phyloP scores from a whole-genome alignment of 2,888 invertebrate genomes.

The Lissocephala sabroskyi region DNA sequence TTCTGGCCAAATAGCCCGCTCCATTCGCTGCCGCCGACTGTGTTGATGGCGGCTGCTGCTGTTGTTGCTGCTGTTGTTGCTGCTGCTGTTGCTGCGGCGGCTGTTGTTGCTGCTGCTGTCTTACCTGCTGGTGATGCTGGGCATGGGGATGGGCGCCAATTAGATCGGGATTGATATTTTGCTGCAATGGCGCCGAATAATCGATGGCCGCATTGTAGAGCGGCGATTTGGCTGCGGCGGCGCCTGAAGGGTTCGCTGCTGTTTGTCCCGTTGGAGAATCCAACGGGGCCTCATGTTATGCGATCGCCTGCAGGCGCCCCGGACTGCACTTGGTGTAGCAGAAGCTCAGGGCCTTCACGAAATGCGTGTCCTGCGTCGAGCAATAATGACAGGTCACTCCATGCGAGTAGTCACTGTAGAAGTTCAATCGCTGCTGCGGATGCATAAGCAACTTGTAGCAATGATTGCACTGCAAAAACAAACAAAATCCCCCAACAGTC shows the following conservation, averaged over 20 bases:
- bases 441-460: conserved; percentile 92
- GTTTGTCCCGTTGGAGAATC: conserved; percentile 72
- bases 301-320: conserved; percentile 84
- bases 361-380: conserved; percentile 91
- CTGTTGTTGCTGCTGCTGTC: conserved; percentile 33
- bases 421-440: conserved; percentile 88
- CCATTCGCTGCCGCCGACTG: too few relatives aligned
- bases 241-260: conserved; percentile 35
- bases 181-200: conserved; percentile 69
- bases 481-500: too few relatives aligned
- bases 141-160: conserved; percentile 68
- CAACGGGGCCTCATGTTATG: conserved; percentile 88
- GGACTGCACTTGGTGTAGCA: conserved; percentile 85
- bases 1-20: conserved; percentile 28
- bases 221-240: conserved; percentile 43
- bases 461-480: conserved; percentile 84
- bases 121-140: conserved; percentile 59
- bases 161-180: conserved; percentile 67
- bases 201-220: conserved; percentile 68
- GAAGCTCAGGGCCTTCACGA: conserved; percentile 90
- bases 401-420: conserved; percentile 96
- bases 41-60: conserved; percentile 16
- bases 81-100: conserved; percentile 15
- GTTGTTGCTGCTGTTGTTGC: conserved; percentile 12
- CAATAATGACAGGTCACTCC: conserved; percentile 93